Conservation (phyloP, 1,140 invertebrate species). For the Macrobrachium rosenbergii region DNA sequence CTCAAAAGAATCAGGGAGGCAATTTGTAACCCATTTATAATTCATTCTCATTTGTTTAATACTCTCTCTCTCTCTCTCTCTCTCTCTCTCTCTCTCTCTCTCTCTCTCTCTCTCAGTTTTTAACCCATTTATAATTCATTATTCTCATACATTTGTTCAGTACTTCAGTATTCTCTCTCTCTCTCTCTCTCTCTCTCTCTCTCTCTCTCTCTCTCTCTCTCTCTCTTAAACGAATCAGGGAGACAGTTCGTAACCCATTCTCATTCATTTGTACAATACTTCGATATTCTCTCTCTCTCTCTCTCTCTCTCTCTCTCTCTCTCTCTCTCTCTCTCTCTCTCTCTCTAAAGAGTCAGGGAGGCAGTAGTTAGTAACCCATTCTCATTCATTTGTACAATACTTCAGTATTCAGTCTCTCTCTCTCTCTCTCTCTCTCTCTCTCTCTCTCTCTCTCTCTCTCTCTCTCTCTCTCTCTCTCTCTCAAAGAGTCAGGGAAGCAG, state of each 20-base stretch:
- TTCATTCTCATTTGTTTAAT: too few species aligned
- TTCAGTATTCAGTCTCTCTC: not conserved
- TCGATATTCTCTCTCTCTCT: not conserved
- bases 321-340: slow-evolving; percentile 11
- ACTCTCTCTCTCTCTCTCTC: too few species aligned
- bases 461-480: not conserved
- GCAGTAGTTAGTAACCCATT: not conserved
- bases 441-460: slow-evolving; percentile 26
- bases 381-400: not conserved
- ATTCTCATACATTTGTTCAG: not conserved
- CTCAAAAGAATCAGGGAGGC: not conserved
- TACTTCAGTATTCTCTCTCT: slow-evolving; percentile 19
- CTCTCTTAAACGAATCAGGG: not conserved
- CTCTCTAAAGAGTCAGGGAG: not conserved
- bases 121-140: not conserved
- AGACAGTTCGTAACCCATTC: not conserved
- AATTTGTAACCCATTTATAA: not conserved
- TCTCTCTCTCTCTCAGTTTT: too few species aligned
- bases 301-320: not conserved
- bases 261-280: not conserved
- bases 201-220: slow-evolving; percentile 21
- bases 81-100: too few species aligned
- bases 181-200: slow-evolving; percentile 31
- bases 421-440: slow-evolving; percentile 28
- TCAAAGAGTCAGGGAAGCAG: not conserved